Evolutionary conservation across 1,140 invertebrate species (phyloP).

Genomic region (Hormaphis cornu): DNA sequence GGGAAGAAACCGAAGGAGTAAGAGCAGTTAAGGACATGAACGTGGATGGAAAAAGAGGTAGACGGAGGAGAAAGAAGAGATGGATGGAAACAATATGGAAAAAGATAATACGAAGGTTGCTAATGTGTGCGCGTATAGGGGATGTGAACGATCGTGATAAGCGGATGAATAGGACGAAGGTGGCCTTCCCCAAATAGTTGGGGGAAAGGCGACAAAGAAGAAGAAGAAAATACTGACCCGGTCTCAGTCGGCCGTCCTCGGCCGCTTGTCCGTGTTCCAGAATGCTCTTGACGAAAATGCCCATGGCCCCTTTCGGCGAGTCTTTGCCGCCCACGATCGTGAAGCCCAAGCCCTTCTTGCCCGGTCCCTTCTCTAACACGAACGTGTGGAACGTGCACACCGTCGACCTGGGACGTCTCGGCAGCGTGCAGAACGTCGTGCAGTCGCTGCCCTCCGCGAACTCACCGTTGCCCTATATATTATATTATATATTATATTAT

Average conservation of each 20-base stretch:
- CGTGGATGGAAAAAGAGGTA: too few species aligned
- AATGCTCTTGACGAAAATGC: conserved; percentile 63
- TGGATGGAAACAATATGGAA: too few species aligned
- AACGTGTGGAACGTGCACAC: conserved; percentile 63
- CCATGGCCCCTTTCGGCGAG: conserved; percentile 58
- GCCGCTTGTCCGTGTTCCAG: conserved; percentile 60
- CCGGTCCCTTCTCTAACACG: conserved; percentile 66
- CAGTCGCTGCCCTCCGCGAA: conserved; percentile 40
- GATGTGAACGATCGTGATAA: too few species aligned
- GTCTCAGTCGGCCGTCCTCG: conserved; percentile 55
- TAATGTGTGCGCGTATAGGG: too few species aligned
- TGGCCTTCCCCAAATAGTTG: too few species aligned
- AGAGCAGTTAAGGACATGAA: too few species aligned
- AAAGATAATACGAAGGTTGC: too few species aligned
- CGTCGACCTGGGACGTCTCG: conserved; percentile 53
- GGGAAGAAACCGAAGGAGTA: too few species aligned
- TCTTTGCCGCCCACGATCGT: conserved; percentile 78
- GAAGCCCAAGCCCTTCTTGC: conserved; percentile 78
- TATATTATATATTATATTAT: too few species aligned
- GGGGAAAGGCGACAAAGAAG: too few species aligned
- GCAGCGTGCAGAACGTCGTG: conserved; percentile 59
- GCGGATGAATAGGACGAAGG: too few species aligned
- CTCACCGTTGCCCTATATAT: neutral
- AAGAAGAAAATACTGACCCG: conserved; percentile 58
- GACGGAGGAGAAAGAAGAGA: too few species aligned